These are phyloP conservation scores for Dasyurus viverrinus DNA, from an alignment of 2,113 vertebrate genomes.

Conservation along the genomic window DNA sequence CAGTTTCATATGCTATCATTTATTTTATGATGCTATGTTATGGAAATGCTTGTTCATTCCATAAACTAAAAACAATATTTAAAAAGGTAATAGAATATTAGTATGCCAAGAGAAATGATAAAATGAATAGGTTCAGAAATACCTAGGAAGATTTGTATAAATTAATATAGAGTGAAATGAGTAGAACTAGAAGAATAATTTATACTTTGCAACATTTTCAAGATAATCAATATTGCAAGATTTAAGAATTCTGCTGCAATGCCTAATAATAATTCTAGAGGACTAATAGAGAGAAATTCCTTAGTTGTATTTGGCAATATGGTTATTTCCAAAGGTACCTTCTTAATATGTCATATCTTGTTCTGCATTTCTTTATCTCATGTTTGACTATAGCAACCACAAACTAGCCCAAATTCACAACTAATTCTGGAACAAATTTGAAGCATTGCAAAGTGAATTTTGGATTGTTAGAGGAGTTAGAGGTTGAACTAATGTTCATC, in stretches of 20 bases:
- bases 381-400: neutral
- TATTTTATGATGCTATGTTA: neutral
- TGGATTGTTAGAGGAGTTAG: neutral
- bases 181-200: neutral
- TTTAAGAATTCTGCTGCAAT: neutral
- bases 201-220: neutral
- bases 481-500: neutral
- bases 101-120: neutral
- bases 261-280: neutral
- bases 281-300: neutral
- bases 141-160: neutral
- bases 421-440: neutral
- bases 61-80: neutral
- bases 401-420: neutral
- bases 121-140: neutral
- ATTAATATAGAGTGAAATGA: neutral
- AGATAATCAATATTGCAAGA: neutral
- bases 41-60: neutral
- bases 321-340: constrained; percentile 17
- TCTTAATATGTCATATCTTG: neutral
- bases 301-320: neutral
- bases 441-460: neutral
- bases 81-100: neutral
- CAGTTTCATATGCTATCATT: too few species aligned
- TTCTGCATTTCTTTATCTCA: neutral